These are phyloP conservation scores for Zoanthus gigantus DNA, from an alignment of 92 coral and sea anemone species.

Conservation along the genomic window DNA sequence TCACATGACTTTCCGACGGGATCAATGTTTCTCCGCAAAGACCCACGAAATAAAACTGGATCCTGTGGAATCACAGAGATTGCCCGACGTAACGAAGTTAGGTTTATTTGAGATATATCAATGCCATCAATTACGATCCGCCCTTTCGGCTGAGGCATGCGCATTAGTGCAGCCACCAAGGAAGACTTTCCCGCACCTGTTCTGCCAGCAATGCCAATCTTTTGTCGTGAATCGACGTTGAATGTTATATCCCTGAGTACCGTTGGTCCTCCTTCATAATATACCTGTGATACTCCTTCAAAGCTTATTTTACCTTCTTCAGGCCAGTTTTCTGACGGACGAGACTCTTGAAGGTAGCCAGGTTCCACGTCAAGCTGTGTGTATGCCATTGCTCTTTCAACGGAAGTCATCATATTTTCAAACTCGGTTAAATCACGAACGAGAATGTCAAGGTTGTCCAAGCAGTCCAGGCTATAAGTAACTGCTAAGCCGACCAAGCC, in stretches of 20 bases:
- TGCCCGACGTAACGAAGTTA: not conserved
- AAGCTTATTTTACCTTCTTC: too few species aligned
- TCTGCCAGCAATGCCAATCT: conserved; percentile 9
- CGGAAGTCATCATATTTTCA: not conserved
- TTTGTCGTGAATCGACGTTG: not conserved
- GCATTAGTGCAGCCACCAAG: too few species aligned
- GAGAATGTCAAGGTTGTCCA: conserved; percentile 8
- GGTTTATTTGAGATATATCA: not conserved
- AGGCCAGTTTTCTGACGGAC: not conserved
- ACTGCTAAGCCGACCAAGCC: too few species aligned
- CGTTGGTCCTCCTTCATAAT: conserved; percentile 4
- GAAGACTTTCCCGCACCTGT: conserved; percentile 15
- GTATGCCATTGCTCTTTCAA: not conserved
- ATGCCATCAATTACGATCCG: too few species aligned
- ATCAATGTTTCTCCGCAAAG: too few species aligned
- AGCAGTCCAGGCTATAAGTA: not conserved
- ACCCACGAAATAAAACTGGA: too few species aligned
- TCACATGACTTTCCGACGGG: too few species aligned
- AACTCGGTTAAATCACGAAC: not conserved
- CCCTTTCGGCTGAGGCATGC: too few species aligned
- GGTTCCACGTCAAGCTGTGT: conserved; percentile 11
- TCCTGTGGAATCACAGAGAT: not conserved
- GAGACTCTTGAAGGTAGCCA: conserved; percentile 9
- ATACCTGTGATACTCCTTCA: too few species aligned
- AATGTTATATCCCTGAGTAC: conserved; percentile 17